Evolutionary conservation across 2,797 vertebrate species (phyloP).

Genomic region (Anguilla anguilla): DNA sequence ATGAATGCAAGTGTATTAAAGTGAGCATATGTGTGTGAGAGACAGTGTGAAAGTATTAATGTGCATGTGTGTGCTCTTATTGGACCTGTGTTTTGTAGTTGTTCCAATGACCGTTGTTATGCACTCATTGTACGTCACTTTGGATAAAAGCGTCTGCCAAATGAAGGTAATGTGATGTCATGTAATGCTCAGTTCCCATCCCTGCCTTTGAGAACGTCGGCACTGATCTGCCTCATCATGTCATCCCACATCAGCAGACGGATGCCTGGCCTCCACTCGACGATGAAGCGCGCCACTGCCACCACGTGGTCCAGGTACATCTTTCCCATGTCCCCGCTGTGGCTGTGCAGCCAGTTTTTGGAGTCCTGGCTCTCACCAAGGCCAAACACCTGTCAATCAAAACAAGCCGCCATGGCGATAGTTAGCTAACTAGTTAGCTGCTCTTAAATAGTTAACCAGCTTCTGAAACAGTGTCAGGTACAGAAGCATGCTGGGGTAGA

Average conservation of each 20-base stretch:
- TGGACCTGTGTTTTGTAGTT: no score
- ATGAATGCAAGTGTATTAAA: not conserved
- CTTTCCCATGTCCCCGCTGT: constrained; percentile 60
- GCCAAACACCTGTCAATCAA: constrained; percentile 65
- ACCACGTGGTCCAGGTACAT: constrained; percentile 72
- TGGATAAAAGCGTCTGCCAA: no score
- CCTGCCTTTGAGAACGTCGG: constrained; percentile 62
- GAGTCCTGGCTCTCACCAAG: constrained; percentile 72
- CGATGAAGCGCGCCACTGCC: constrained; percentile 62
- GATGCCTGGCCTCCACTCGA: constrained; percentile 52
- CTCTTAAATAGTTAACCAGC: not conserved
- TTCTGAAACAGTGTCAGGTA: not conserved
- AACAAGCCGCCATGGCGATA: not conserved
- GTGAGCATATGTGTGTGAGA: not conserved
- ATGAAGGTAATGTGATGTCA: no score
- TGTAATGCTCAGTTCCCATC: not conserved
- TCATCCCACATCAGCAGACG: constrained; percentile 76
- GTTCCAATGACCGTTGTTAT: no score
- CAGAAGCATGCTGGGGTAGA: not conserved
- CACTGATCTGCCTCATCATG: constrained; percentile 71
- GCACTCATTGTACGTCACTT: no score
- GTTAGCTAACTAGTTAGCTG: no score
- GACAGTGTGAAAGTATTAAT: not conserved
- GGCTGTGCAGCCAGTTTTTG: constrained; percentile 67
- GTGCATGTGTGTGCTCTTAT: not conserved